A percentile compares a stretch with the other conserved stretches of the same genome.
These are phyloP conservation scores for Zeugodacus cucurbitae DNA, from an alignment of 1,140 invertebrate species.

Conservation along the genomic window DNA sequence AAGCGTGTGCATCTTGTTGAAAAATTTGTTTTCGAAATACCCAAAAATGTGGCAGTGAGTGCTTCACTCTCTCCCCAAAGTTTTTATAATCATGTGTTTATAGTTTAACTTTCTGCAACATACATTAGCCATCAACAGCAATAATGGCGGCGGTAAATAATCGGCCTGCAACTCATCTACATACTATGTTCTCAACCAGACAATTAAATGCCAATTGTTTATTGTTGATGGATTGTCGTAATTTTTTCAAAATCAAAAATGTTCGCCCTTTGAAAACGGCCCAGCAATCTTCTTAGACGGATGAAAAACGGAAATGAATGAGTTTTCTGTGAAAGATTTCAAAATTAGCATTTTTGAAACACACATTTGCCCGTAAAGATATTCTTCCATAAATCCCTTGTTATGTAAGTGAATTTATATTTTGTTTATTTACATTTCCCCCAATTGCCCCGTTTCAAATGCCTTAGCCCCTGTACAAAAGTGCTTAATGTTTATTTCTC, in stretches of 20 bases:
- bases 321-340: too few species aligned
- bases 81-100: constrained; percentile 6
- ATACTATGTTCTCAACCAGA: not conserved
- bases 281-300: not conserved
- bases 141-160: not conserved
- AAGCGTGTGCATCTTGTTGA: not conserved
- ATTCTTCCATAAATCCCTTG: not conserved
- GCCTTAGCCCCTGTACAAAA: not conserved
- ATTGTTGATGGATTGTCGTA: constrained; percentile 21
- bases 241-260: not conserved
- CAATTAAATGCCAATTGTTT: constrained; percentile 29
- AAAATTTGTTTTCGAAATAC: not conserved
- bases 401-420: not conserved
- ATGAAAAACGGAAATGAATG: not conserved
- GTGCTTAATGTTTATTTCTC: not conserved
- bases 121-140: not conserved
- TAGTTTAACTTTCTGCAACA: constrained; percentile 3
- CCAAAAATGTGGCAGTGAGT: not conserved
- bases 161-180: not conserved
- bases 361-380: too few species aligned
- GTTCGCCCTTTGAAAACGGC: not conserved
- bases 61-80: not conserved
- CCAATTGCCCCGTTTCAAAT: not conserved
- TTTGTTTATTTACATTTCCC: not conserved
- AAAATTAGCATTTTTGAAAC: too few species aligned